Evolutionary conservation across 2,888 invertebrate species (phyloP), one percentile per base, ranked within the genome.

Genomic region (Chrysodeixis includens): DNA sequence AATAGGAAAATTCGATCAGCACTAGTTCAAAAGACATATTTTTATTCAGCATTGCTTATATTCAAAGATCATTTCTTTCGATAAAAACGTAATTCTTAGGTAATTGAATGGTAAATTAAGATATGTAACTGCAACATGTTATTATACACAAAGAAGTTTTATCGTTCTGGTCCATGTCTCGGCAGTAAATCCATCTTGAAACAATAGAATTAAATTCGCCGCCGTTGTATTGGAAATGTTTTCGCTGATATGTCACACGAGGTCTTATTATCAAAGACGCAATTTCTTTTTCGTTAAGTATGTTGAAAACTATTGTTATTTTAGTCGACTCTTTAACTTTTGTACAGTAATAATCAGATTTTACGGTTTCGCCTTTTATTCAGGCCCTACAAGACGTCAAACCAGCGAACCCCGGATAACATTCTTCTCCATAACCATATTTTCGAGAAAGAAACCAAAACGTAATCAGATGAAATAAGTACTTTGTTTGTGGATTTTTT

Each of bases 321-420:
- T 26, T 4, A 26, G 26, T 26, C 26, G n/a, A n/a, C n/a, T n/a
- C n/a, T n/a, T n/a, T n/a, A n/a, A n/a, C n/a, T n/a, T n/a, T n/a
- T n/a, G n/a, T n/a, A n/a, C n/a, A n/a, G n/a, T n/a, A n/a, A n/a
- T n/a, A n/a, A n/a, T n/a, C n/a, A n/a, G n/a, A n/a, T n/a, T n/a
- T n/a, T n/a, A n/a, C n/a, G n/a, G n/a, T n/a, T n/a, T n/a, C n/a
- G n/a, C n/a, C n/a, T n/a, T 5, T 77, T 66, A 32, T 78, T n/a
- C 56, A 73, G 78, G 73, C 9, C 53, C 56, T 30, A 55, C 26
- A 14, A 30, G n/a, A n/a, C 44, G n/a, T 35, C 14, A 10, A 18
- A n/a, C 16, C 20, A 22, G 40, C 9, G 62, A 20, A 51, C 73
- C 78, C 32, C 52, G 73, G 73, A 78, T 74, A 8, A 78, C 40